Base-by-base conservation (phyloP, 2,888 invertebrate species). In the Cheiracanthium punctorium region DNA sequence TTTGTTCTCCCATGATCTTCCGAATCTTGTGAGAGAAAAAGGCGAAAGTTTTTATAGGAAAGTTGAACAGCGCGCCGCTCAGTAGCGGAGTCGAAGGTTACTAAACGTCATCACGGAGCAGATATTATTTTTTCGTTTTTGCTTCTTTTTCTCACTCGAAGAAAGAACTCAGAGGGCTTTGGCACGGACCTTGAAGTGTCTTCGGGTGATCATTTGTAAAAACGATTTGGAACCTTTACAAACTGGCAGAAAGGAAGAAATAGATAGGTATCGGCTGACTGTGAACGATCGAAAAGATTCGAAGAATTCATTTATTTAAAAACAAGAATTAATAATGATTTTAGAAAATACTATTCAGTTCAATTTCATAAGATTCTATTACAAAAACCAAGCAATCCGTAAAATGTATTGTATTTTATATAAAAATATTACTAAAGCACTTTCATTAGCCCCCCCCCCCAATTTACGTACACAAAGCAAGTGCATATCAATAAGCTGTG, bases 31-130 rank as follows among this genome's bases (percentile, higher is more conserved):
- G 24, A 24, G 58, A 24, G 24, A 65, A 37, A 41, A 43, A 17
- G 67, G 43, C 2, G 28, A 8, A 24, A 7, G 58, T 77, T 84
- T 84, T 77, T 84, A 77, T 77, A 77, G 73, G 5, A 24, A 84
- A 77, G 82, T 84, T 84, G 82, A 84, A 84, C 77, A 32, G 73
- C 82, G 82, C 82, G 82, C 82, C 77, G 29, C 65, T 43, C 43
- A 33, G 29, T n/a, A 32, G 32, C 65, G 41, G 8, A 28, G 67
- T 65, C 65, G 77, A 84, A 72, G 32, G 72, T 84, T 52, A 33
- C 30, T 70, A n/a, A 65, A 72, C 82, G 82, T 84, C 82, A 84
- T 65, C 33, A 43, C 28, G 48, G n/a, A 17, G 30, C 32, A 71
- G 65, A 84, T 72, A 48, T 65, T 32, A 69, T 70, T 74, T 75